Percentiles rank a stretch among this genome's conserved stretches.
Conservation (phyloP, 2,113 vertebrate species). For the Dicaeum eximium region DNA sequence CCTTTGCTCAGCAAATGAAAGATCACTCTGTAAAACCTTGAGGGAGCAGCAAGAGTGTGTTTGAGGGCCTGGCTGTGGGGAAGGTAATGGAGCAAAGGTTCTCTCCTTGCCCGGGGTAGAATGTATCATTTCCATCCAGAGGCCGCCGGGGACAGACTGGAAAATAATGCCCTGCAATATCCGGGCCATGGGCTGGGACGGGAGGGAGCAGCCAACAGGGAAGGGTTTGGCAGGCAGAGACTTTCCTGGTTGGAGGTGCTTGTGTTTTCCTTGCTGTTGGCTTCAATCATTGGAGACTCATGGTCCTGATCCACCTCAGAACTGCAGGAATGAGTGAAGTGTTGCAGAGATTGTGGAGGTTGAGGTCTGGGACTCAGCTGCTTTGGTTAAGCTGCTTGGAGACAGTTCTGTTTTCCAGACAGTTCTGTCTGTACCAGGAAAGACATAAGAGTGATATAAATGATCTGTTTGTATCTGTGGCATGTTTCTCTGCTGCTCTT, state of each 20-base stretch:
- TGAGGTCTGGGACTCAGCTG: not conserved
- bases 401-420: not conserved
- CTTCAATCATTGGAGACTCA: not conserved
- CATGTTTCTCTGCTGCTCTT: not conserved
- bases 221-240: not conserved
- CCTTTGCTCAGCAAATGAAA: conserved; percentile 47
- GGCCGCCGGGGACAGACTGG: rapidly evolving
- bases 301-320: not conserved
- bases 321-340: not conserved
- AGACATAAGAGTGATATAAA: not conserved
- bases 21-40: not conserved
- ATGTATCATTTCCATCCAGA: not conserved
- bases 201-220: not conserved
- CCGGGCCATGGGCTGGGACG: rapidly evolving
- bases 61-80: not conserved
- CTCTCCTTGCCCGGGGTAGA: not conserved
- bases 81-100: not conserved
- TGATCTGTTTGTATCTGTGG: not conserved
- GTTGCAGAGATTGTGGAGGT: not conserved
- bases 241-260: not conserved
- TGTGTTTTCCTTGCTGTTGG: not conserved
- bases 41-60: not conserved
- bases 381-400: not conserved
- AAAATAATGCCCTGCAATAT: not conserved
- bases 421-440: not conserved